phyloP scores from a whole-genome alignment of 2,797 vertebrate genomes.

The Salarias fasciatus region DNA sequence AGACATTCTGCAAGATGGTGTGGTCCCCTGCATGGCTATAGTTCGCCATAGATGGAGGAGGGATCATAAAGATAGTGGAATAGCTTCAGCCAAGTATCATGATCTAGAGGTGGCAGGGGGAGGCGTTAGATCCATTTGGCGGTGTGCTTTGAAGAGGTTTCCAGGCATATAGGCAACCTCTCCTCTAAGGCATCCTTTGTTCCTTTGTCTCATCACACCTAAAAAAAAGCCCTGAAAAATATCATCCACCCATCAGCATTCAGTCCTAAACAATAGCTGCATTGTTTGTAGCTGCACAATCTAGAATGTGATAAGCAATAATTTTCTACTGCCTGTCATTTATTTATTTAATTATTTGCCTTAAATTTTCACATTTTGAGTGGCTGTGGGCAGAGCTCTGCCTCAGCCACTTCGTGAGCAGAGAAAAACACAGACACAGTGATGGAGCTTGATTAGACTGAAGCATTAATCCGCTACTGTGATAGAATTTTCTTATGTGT shows the following conservation, averaged over 20 bases:
- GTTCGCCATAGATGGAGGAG: conserved; percentile 99
- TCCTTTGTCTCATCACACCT: conserved; percentile 98
- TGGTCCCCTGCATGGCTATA: conserved; percentile 99
- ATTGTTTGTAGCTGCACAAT: conserved; percentile 48
- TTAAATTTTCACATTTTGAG: conserved; percentile 60
- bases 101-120: conserved; percentile 93
- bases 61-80: conserved; percentile 94
- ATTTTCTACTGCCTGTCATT: conserved; percentile 38
- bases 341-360: conserved; percentile 44
- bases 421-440: conserved; percentile 34
- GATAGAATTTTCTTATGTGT: conserved; percentile 31
- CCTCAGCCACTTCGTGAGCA: conserved; percentile 48
- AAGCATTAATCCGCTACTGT: conserved; percentile 49
- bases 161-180: conserved; percentile 90
- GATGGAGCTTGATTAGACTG: conserved; percentile 53
- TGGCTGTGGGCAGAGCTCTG: conserved; percentile 31
- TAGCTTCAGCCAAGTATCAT: conserved; percentile 99
- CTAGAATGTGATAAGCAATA: conserved; percentile 40
- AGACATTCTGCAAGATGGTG: conserved; percentile 99
- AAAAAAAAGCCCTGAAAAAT: conserved; percentile 88
- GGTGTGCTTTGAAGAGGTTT: conserved; percentile 96
- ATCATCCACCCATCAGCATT: conserved; percentile 80
- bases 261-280: conserved; percentile 70
- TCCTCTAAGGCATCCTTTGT: conserved; percentile 93
- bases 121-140: conserved; percentile 95